Evolutionary conservation across 2,888 invertebrate species (phyloP), one percentile per base, ranked within the genome.

Genomic region (Tricholauxania praeusta): DNA sequence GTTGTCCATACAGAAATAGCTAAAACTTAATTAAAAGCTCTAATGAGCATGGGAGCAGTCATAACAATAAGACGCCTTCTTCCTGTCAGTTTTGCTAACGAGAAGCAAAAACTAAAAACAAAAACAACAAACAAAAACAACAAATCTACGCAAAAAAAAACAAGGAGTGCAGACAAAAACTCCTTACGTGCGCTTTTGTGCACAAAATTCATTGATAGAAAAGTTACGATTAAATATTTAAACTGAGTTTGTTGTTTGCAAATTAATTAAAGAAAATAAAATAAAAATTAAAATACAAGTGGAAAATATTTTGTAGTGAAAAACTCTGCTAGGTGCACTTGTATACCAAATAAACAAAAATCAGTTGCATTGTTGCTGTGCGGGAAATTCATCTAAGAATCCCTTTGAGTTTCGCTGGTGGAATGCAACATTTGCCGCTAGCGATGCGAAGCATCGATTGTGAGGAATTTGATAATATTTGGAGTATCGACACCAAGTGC

Each of bases 191-290:
- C 39, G 39, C 39, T 39, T 39, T 39, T 39, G 39, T 39, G 10
- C 10, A 39, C 39, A 39, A 39, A 39, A 39, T 39, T 39, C 39
- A 39, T 39, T 39, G 10, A 39, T 39, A 39, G 39, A 7, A 39
- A 39, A 39, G 59, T 12, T 63, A n/a, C 17, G 48, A 28, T 51
- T 49, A 51, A 64, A 64, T 64, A 51, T 64, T 51, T 64, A 28
- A 64, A 64, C 51, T 49, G 51, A 19, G 10, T 64, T 39, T 64
- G 49, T 62, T 62, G 10, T 6, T 51, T 64, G 64, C 14, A 12
- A 28, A 64, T 64, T 64, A 64, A 64, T 64, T 64, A 64, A 64
- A 15, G 49, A 49, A 64, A 64, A 49, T 51, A 7, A 51, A 49
- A 51, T 28, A 49, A 64, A 39, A 32, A 22, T 64, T 64, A 14